Percentiles rank a stretch among this genome's conserved stretches.
These are phyloP conservation scores for Argyrosomus japonicus DNA, from an alignment of 2,113 vertebrate species.

Conservation along the genomic window DNA sequence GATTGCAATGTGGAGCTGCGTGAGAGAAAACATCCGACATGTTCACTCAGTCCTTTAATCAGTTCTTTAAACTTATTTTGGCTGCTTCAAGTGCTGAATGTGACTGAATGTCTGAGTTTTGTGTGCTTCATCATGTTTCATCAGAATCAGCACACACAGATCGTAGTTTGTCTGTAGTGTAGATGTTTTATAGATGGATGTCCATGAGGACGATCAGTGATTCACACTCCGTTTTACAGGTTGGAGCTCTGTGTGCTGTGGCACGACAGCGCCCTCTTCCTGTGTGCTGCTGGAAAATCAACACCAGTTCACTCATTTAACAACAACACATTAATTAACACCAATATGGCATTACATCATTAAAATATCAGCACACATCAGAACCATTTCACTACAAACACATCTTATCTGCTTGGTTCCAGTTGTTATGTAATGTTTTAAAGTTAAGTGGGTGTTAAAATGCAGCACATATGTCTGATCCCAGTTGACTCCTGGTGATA, in stretches of 20 bases:
- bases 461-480: not conserved
- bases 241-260: not conserved
- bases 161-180: too few relatives aligned
- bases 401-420: not conserved
- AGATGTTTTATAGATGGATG: too few relatives aligned
- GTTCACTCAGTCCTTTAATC: not conserved
- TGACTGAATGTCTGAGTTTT: too few relatives aligned
- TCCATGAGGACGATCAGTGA: not conserved
- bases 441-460: not conserved
- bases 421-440: not conserved
- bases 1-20: constrained; percentile 91
- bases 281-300: not conserved
- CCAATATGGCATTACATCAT: too few relatives aligned
- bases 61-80: not conserved
- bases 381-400: too few relatives aligned
- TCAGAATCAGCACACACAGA: too few relatives aligned
- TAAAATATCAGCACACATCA: too few relatives aligned
- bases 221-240: not conserved
- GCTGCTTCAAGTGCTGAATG: not conserved
- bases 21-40: not conserved
- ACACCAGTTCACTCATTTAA: not conserved
- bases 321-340: not conserved
- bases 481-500: not conserved
- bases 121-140: not conserved
- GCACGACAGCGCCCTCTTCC: constrained; percentile 44